phyloP scores from a whole-genome alignment of 2,113 vertebrate genomes.

The Bubalus kerabau region DNA sequence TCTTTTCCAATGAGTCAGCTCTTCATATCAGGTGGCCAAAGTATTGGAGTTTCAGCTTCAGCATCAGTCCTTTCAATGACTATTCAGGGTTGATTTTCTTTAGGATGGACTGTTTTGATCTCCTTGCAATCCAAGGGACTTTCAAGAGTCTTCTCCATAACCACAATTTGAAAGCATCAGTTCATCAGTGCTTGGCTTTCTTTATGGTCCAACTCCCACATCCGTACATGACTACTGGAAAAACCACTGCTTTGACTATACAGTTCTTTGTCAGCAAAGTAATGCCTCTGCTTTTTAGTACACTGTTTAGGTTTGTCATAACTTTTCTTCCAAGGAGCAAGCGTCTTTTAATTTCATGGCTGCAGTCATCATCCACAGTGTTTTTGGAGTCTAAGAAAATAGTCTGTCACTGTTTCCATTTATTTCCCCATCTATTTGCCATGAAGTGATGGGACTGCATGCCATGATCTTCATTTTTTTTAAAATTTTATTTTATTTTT shows the following conservation, averaged over 20 bases:
- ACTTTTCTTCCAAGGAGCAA: not conserved
- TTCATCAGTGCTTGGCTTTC: not conserved
- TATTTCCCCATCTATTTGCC: not conserved
- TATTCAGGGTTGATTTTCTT: not conserved
- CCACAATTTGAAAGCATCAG: not conserved
- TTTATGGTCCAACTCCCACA: not conserved
- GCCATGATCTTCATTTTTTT: not conserved
- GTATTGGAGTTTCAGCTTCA: not conserved
- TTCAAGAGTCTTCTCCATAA: not conserved
- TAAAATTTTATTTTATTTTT: no score
- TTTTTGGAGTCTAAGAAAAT: not conserved
- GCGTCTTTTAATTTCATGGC: not conserved
- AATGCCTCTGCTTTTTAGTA: not conserved
- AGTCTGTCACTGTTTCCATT: not conserved
- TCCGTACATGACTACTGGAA: not conserved
- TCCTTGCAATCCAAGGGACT: not conserved
- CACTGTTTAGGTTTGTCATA: not conserved
- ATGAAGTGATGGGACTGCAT: not conserved
- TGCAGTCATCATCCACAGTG: not conserved
- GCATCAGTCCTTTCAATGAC: not conserved
- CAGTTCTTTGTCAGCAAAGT: not conserved
- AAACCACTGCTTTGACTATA: not conserved
- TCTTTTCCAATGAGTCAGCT: not conserved
- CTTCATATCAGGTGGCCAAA: not conserved
- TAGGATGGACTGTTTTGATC: not conserved